These are phyloP conservation scores for Urocynchramus pylzowi DNA, from an alignment of 2,113 vertebrate species.

Conservation along the genomic window DNA sequence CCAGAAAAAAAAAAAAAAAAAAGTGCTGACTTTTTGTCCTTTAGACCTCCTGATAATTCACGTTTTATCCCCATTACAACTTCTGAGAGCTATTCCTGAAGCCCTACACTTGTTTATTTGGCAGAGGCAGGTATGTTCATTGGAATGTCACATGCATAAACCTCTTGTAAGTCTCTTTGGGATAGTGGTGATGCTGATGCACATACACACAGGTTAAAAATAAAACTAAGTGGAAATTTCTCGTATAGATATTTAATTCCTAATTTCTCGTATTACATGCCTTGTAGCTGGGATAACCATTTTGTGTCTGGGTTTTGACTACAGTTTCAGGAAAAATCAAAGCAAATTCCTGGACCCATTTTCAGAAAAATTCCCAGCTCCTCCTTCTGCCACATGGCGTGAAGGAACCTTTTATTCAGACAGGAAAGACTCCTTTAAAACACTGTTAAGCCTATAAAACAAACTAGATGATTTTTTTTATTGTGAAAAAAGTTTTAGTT, in stretches of 20 bases:
- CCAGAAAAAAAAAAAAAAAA: not conserved
- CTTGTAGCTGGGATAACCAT: not conserved
- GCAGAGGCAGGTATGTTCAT: not conserved
- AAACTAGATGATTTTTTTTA: not conserved
- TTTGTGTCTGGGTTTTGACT: rapidly evolving
- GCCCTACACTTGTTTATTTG: not conserved
- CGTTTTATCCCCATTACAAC: not conserved
- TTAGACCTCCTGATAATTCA: not conserved
- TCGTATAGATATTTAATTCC: not conserved
- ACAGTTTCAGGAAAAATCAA: not conserved
- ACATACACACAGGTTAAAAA: not conserved
- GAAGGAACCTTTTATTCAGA: not conserved
- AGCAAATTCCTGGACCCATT: not conserved
- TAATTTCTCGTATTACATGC: not conserved
- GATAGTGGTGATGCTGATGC: no score
- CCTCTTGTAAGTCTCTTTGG: not conserved
- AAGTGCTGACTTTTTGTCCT: not conserved
- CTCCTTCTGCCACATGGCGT: not conserved
- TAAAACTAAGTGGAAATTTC: not conserved
- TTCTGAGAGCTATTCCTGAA: not conserved
- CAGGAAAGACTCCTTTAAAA: not conserved
- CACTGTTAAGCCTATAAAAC: not conserved
- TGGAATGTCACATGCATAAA: not conserved
- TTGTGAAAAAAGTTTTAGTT: not conserved
- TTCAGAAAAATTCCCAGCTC: not conserved